Conservation (phyloP, 2,113 vertebrate species). For the Peromyscus maniculatus region DNA sequence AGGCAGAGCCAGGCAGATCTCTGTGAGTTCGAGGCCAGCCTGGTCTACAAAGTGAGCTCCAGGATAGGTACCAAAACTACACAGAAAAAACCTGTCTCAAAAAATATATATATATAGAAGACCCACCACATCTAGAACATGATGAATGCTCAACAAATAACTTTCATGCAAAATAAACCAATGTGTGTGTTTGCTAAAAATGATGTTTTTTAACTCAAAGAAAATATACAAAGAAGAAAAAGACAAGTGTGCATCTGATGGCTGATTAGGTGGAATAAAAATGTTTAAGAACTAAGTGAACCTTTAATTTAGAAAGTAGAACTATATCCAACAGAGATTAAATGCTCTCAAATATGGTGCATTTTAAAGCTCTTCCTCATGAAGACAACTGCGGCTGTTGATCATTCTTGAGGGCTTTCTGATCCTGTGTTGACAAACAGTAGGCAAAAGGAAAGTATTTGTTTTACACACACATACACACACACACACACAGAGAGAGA, state of each 20-base stretch:
- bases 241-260: background rate
- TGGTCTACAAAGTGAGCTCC: no score
- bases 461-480: background rate
- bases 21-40: no score
- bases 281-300: background rate
- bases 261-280: background rate
- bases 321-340: slow-evolving; percentile 7
- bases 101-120: background rate
- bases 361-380: background rate
- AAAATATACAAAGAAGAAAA: background rate
- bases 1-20: no score
- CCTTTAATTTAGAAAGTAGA: background rate
- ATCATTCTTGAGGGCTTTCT: background rate
- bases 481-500: background rate
- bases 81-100: no score
- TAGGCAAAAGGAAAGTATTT: background rate
- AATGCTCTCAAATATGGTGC: background rate
- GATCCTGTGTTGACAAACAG: background rate
- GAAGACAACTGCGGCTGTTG: background rate
- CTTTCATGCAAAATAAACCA: background rate
- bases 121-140: background rate
- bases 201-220: background rate
- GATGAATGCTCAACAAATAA: background rate
- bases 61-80: no score
- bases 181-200: background rate